These are phyloP conservation scores for Julus scandinavius DNA, from an alignment of 2,888 invertebrate genomes.

Conservation along the genomic window DNA sequence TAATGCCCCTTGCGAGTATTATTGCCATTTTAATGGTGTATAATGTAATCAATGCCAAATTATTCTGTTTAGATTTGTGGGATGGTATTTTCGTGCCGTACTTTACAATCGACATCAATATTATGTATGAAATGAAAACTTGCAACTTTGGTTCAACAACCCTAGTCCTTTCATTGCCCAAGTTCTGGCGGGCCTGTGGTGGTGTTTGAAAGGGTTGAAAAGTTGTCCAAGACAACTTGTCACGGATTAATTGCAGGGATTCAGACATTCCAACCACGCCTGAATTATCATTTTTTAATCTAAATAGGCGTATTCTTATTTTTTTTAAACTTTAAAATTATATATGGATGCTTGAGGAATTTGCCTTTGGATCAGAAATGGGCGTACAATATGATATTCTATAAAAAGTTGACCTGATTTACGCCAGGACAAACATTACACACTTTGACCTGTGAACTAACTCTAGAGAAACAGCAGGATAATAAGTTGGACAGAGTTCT, in stretches of 20 bases:
- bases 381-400: not conserved
- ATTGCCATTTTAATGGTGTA: no score
- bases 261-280: not conserved
- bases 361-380: not conserved
- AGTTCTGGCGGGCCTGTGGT: not conserved
- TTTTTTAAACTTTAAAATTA: not conserved
- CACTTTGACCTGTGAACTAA: no score
- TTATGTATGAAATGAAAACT: not conserved
- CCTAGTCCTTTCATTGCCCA: not conserved
- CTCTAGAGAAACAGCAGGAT: no score
- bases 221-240: slow-evolving; percentile 14
- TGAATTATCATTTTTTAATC: slow-evolving; percentile 40
- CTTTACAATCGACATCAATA: not conserved
- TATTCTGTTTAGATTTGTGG: not conserved
- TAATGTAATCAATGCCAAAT: no score
- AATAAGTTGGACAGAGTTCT: no score
- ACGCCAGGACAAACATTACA: not conserved
- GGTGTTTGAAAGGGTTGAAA: not conserved
- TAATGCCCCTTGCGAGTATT: no score
- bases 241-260: not conserved
- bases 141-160: slow-evolving; percentile 7
- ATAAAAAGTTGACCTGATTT: not conserved
- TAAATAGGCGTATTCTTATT: slow-evolving; percentile 19
- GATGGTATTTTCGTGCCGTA: not conserved
- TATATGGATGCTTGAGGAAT: not conserved